Conservation (phyloP, 2,888 invertebrate species). For the Aporophyla lueneburgensis region DNA sequence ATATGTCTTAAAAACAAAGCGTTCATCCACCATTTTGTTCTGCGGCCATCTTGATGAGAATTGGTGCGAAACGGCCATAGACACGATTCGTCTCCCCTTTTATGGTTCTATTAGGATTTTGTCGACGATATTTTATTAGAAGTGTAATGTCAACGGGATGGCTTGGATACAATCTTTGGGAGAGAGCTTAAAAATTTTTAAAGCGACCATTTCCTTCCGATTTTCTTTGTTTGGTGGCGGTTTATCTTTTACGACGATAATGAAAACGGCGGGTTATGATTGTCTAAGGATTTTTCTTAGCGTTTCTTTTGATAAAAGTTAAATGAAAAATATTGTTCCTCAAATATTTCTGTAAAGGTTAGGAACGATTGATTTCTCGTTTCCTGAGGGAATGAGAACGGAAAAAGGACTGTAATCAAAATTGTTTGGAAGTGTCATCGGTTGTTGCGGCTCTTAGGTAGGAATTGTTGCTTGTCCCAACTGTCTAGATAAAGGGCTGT, state of each 20-base stretch:
- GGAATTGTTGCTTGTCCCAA: too few relatives aligned
- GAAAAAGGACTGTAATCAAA: neutral
- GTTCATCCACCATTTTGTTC: slow-evolving; percentile 71
- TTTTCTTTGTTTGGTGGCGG: slow-evolving; percentile 51
- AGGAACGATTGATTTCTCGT: slow-evolving; percentile 21
- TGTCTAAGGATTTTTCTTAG: slow-evolving; percentile 33
- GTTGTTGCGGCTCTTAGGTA: neutral
- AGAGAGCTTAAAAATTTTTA: slow-evolving; percentile 48
- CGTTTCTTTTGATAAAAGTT: slow-evolving; percentile 25
- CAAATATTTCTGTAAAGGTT: neutral
- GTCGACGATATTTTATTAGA: slow-evolving; percentile 64
- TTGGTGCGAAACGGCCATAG: slow-evolving; percentile 70
- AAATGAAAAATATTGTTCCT: slow-evolving; percentile 14
- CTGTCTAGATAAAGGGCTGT: neutral
- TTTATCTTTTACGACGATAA: slow-evolving; percentile 57
- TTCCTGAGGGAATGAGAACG: neutral
- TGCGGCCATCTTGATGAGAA: slow-evolving; percentile 73
- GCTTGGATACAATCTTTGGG: slow-evolving; percentile 45
- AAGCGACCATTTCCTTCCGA: slow-evolving; percentile 30
- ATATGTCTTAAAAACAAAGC: slow-evolving; percentile 38
- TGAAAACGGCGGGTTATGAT: slow-evolving; percentile 49
- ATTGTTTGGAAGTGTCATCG: neutral
- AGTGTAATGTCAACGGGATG: slow-evolving; percentile 55
- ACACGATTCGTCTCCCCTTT: slow-evolving; percentile 60
- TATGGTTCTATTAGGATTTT: slow-evolving; percentile 69